These are phyloP conservation scores for Luidia sarsii DNA, from an alignment of 53 echinoderm and acorn worm genomes.

Conservation along the genomic window DNA sequence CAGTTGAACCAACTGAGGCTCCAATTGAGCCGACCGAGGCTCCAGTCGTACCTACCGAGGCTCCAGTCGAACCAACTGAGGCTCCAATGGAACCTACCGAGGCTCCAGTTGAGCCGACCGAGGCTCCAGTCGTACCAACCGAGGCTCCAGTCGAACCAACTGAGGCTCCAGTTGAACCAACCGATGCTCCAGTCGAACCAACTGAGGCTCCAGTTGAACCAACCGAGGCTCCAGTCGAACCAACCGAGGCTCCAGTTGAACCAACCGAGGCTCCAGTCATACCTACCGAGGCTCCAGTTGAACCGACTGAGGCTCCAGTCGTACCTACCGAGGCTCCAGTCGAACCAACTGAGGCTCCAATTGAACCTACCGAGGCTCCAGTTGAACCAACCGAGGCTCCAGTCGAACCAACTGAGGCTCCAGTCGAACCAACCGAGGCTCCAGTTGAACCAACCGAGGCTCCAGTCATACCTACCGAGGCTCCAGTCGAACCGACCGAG, in stretches of 20 bases:
- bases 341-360: neutral
- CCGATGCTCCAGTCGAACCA: neutral
- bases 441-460: neutral
- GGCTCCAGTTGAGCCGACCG: conserved; percentile 6
- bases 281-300: conserved; percentile 4
- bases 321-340: conserved; percentile 7
- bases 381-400: neutral
- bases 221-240: neutral
- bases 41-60: conserved; percentile 3
- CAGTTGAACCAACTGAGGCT: neutral
- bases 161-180: neutral
- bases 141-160: conserved; percentile 9
- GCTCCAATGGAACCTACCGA: neutral
- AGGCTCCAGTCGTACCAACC: neutral
- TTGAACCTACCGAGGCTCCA: neutral
- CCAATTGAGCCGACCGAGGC: neutral
- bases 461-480: neutral
- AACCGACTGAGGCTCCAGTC: neutral
- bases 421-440: neutral
- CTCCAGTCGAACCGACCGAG: neutral
- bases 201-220: neutral
- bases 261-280: neutral
- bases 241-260: neutral
- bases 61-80: neutral
- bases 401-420: neutral